Evolutionary conservation across 2,797 vertebrate genomes (phyloP), one percentile per base, ranked within the genome.

Genomic region (Sphenopsis melanotis): DNA sequence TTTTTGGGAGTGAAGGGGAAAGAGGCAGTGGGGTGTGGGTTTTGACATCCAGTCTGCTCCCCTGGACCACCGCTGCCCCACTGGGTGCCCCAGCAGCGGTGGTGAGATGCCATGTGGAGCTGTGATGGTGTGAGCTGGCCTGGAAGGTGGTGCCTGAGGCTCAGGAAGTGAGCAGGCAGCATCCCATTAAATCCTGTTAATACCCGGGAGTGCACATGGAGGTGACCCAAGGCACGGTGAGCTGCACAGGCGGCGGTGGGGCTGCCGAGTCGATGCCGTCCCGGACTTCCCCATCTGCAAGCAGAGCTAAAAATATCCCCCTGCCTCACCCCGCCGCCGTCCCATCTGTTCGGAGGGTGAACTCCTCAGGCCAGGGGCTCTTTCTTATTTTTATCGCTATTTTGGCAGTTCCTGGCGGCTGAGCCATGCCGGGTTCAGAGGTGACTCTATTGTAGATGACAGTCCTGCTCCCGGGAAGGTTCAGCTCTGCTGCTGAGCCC

Each of bases 321-420:
- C 21, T 37, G 68, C 79, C 94, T 95, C 72, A 9, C 72, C 85
- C 90, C 0, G 20, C n/a, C 2, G 16, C 83, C 13, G 10, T 75
- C 87, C 93, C 87, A 53, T 83, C 87, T 79, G 79, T 37, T 72
- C 0, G 1, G 71, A 87, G 92, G 63, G 68, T 32, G 32, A 86
- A 30, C 68, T 90, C 87, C 87, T 80, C 10, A 0, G 75, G 79
- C 83, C 69, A 3, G 79, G 63, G 59, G 6, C 79, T 90, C n/a
- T 72, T 49, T 44, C 27, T 46, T 61, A 11, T 80, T 90, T 91
- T 89, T 47, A 16, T 34, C 6, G 12, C 42, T 83, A 2, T 78
- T 95, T 87, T 83, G 81, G 90, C 92, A 88, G 90, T 20, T 88
- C 88, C 92, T 68, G 17, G 56, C 77, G 93, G 96, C 93, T 64